Conservation (phyloP, 2,797 vertebrate species). For the Hydrocynus forskahlii region DNA sequence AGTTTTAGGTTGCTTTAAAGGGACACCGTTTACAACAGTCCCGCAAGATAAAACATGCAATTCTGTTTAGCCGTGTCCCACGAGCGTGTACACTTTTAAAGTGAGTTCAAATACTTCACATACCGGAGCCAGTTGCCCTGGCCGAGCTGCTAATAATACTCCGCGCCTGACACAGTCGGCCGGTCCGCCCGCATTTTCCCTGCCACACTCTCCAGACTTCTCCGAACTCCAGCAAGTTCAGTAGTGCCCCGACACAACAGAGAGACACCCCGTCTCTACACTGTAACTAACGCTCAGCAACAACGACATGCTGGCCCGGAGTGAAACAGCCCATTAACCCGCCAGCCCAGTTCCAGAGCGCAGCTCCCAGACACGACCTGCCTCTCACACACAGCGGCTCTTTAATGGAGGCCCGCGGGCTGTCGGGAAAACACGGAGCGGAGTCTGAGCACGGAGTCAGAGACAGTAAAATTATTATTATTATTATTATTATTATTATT, state of each 20-base stretch:
- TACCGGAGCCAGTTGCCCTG: constrained; percentile 81
- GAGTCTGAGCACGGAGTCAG: constrained; percentile 51
- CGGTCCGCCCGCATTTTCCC: constrained; percentile 73
- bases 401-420: constrained; percentile 60
- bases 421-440: constrained; percentile 72
- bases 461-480: not conserved
- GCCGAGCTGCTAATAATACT: constrained; percentile 82
- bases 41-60: not conserved
- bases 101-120: constrained; percentile 78
- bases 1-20: not conserved
- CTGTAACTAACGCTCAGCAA: constrained; percentile 44
- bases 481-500: not conserved
- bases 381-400: constrained; percentile 67
- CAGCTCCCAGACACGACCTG: constrained; percentile 73
- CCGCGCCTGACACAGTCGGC: constrained; percentile 73
- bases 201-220: constrained; percentile 71
- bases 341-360: constrained; percentile 72
- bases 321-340: constrained; percentile 67
- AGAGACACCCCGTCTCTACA: constrained; percentile 13
- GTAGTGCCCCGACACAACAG: constrained; percentile 41
- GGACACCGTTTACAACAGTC: not conserved
- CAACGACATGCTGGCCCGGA: constrained; percentile 47
- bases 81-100: constrained; percentile 48
- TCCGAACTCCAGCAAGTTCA: constrained; percentile 62
- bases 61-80: not conserved